phyloP scores from a whole-genome alignment of 2,888 invertebrate species.

The Agrochola macilenta region DNA sequence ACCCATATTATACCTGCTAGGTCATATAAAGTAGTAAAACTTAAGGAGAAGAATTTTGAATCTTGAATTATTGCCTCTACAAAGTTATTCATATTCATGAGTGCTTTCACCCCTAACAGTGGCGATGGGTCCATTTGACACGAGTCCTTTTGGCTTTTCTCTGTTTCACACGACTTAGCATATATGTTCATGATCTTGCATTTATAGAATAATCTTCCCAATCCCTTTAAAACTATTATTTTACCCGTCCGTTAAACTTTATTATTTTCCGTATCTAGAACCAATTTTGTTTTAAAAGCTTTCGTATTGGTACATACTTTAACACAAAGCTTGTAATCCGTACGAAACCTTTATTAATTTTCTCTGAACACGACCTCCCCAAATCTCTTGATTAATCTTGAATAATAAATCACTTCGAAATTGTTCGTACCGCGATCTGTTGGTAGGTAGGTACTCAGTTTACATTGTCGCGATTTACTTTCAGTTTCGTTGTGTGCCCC shows the following conservation, averaged over 20 bases:
- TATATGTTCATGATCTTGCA: background rate
- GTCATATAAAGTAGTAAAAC: background rate
- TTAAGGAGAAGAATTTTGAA: background rate
- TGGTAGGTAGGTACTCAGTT: conserved; percentile 20
- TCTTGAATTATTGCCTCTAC: background rate
- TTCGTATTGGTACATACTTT: conserved; percentile 16
- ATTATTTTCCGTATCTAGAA: background rate
- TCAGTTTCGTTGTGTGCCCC: conserved; percentile 74
- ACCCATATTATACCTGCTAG: background rate
- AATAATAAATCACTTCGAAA: conserved; percentile 40
- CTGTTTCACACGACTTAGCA: background rate
- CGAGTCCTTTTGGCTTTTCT: background rate
- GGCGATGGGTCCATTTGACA: background rate
- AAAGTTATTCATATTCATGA: background rate
- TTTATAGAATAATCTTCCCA: background rate
- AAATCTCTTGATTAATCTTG: conserved; percentile 45
- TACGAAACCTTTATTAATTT: conserved; percentile 39
- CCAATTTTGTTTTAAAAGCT: conserved; percentile 7
- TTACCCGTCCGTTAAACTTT: background rate
- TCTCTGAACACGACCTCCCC: conserved; percentile 24
- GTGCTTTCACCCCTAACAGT: background rate
- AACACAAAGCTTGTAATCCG: conserved; percentile 24
- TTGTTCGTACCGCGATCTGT: conserved; percentile 16
- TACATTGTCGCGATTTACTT: conserved; percentile 76
- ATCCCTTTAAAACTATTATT: background rate